These are phyloP conservation scores for Urocitellus parryii DNA, from an alignment of 2,113 vertebrate genomes.

Conservation along the genomic window DNA sequence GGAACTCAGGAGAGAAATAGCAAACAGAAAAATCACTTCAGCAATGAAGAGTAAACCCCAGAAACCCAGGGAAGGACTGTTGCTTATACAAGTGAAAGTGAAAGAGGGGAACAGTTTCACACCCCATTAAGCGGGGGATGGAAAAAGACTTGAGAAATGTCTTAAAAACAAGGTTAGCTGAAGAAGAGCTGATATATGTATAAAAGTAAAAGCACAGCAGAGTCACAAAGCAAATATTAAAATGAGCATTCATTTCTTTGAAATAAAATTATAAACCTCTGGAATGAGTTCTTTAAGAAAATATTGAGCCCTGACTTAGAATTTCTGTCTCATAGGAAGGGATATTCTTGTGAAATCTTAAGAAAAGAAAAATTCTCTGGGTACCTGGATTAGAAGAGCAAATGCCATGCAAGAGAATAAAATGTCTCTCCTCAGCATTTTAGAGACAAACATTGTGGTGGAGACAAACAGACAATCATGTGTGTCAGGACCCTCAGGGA, in stretches of 20 bases:
- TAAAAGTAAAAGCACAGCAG: neutral
- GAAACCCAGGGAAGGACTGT: neutral
- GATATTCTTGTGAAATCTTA: too few species aligned
- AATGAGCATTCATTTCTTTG: neutral
- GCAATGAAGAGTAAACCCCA: neutral
- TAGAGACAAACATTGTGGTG: too few species aligned
- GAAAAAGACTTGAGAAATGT: neutral
- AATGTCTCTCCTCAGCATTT: too few species aligned
- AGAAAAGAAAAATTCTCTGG: too few species aligned
- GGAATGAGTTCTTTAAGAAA: too few species aligned
- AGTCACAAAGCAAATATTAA: neutral
- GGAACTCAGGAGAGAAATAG: neutral
- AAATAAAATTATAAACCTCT: too few species aligned
- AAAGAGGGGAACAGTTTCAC: neutral
- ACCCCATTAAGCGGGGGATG: neutral
- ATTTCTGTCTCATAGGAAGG: too few species aligned
- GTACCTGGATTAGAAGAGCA: too few species aligned
- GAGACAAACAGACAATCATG: too few species aligned
- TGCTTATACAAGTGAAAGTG: neutral
- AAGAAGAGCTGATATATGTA: neutral
- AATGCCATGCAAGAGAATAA: too few species aligned
- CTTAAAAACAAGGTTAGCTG: neutral
- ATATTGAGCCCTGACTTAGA: too few species aligned
- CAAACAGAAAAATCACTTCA: neutral
- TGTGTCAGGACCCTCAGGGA: too few species aligned